phyloP scores from a whole-genome alignment of 2,888 invertebrate genomes.

The Ephialtes manifestator region DNA sequence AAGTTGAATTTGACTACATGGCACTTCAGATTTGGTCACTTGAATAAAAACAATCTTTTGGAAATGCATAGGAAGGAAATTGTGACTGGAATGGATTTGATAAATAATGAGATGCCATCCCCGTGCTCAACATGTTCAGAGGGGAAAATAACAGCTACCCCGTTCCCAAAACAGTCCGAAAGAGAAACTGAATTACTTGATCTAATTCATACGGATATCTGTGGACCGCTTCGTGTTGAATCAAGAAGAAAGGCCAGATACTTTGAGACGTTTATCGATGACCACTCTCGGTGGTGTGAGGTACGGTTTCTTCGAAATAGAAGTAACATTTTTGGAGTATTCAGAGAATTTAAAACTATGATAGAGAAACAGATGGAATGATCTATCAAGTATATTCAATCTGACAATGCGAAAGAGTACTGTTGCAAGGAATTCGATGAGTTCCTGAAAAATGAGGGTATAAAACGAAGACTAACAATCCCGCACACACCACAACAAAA shows the following conservation, averaged over 20 bases:
- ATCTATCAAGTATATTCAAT: conserved; percentile 33
- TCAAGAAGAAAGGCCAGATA: too few relatives aligned
- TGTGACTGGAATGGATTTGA: too few relatives aligned
- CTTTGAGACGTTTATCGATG: too few relatives aligned
- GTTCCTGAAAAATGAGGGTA: too few relatives aligned
- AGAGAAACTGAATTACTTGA: not conserved
- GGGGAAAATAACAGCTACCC: not conserved
- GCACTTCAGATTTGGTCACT: not conserved
- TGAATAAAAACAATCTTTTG: too few relatives aligned
- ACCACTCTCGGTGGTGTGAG: too few relatives aligned
- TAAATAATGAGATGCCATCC: not conserved
- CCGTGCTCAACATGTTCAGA: not conserved
- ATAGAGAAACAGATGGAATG: conserved; percentile 3
- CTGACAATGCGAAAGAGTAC: not conserved
- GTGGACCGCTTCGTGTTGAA: too few relatives aligned
- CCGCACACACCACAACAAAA: too few relatives aligned
- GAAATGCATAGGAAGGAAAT: not conserved
- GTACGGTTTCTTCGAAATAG: not conserved
- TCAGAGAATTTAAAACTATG: conserved; percentile 11
- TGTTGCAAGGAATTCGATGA: too few relatives aligned
- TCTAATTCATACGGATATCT: not conserved
- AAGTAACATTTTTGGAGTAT: not conserved
- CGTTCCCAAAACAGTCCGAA: conserved; percentile 8
- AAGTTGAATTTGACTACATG: not conserved
- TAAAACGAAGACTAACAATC: too few relatives aligned